phyloP scores from a whole-genome alignment of 2,113 vertebrate species.

The Felis chaus region DNA sequence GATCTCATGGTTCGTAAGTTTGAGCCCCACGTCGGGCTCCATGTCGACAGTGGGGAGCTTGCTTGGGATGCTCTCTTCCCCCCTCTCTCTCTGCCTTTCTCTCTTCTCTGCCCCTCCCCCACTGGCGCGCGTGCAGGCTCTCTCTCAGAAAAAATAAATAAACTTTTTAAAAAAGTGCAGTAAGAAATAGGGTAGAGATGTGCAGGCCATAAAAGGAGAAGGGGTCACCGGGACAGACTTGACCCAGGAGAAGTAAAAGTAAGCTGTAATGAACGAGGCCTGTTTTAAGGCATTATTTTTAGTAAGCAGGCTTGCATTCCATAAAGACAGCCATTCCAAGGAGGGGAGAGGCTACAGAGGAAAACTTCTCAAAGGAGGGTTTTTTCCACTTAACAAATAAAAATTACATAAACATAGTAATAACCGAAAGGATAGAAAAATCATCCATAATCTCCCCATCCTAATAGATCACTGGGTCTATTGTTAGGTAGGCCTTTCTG shows the following conservation, averaged over 20 bases:
- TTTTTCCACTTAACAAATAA: slow-evolving; percentile 46
- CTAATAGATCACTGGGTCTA: slow-evolving; percentile 47
- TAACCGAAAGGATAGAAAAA: slow-evolving; percentile 38
- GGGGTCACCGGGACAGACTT: neutral
- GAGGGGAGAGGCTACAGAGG: neutral
- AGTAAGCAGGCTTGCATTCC: neutral
- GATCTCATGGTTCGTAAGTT: too few species aligned
- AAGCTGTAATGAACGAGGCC: neutral
- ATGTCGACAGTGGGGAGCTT: too few species aligned
- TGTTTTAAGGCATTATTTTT: neutral
- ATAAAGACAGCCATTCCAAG: neutral
- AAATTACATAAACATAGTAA: slow-evolving; percentile 50
- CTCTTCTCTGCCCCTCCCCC: too few species aligned
- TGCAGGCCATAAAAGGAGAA: neutral
- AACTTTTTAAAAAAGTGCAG: too few species aligned
- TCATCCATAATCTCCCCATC: slow-evolving; percentile 30
- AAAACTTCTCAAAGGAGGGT: neutral
- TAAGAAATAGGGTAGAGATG: neutral
- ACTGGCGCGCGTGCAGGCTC: too few species aligned
- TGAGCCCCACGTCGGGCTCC: too few species aligned
- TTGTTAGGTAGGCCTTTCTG: slow-evolving; percentile 10
- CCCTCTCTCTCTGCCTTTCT: too few species aligned
- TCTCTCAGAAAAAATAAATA: too few species aligned
- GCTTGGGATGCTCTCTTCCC: too few species aligned
- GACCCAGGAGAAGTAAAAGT: neutral